Conservation (phyloP, 2,888 invertebrate species). For the Cecidostiba fungosa region DNA sequence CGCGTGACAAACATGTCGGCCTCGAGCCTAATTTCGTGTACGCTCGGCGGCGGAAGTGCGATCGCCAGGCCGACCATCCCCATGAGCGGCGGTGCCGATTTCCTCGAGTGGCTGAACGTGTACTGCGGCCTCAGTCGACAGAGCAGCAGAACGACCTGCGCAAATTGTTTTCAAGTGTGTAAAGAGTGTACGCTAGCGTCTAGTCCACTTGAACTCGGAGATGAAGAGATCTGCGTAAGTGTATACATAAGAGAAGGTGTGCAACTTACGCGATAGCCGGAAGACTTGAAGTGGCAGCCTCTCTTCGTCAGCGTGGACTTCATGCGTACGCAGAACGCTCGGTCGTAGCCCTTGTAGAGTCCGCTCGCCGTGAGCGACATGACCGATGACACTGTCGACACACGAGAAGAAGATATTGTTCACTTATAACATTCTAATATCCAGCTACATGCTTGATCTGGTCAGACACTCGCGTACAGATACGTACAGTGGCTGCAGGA, state of each 20-base stretch:
- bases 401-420: too few species aligned
- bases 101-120: constrained; percentile 94
- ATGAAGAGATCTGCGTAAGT: not conserved
- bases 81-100: constrained; percentile 91
- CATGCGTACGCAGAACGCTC: constrained; percentile 97
- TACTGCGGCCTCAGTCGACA: constrained; percentile 96
- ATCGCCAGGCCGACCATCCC: constrained; percentile 98
- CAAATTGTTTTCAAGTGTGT: too few species aligned
- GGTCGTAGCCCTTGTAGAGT: constrained; percentile 91
- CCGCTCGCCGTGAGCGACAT: constrained; percentile 89
- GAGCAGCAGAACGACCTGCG: constrained; percentile 95
- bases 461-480: too few species aligned
- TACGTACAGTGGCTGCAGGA: too few species aligned
- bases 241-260: not conserved
- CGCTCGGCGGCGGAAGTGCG: constrained; percentile 97
- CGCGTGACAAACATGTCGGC: constrained; percentile 98
- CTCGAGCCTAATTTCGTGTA: constrained; percentile 97
- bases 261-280: constrained; percentile 93
- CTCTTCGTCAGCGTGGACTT: constrained; percentile 98
- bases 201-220: constrained; percentile 55
- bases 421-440: too few species aligned
- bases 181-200: too few species aligned
- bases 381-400: constrained; percentile 88
- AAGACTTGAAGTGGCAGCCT: constrained; percentile 98
- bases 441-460: not conserved